Conservation (phyloP, 2,113 vertebrate species). For the Acrocephalus arundinaceus region DNA sequence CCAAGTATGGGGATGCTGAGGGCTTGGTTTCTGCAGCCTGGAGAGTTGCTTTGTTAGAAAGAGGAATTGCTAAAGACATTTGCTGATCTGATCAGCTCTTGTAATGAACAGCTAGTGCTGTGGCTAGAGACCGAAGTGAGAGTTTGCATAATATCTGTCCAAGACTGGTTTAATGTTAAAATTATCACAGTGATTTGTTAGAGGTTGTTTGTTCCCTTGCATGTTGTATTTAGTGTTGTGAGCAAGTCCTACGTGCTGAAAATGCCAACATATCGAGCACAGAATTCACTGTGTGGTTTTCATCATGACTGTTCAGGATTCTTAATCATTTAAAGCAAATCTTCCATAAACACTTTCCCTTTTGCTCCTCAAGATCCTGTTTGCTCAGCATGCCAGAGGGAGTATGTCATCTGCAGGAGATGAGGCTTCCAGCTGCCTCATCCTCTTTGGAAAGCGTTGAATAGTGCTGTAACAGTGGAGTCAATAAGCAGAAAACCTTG, state of each 20-base stretch:
- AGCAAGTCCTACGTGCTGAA: neutral
- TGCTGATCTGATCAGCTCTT: neutral
- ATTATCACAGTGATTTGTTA: neutral
- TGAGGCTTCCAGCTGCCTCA: constrained; percentile 12
- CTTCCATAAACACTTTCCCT: constrained; percentile 65
- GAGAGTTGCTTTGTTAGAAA: neutral
- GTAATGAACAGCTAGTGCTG: neutral
- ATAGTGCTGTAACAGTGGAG: neutral
- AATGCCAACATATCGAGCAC: neutral
- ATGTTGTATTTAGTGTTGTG: rapidly evolving
- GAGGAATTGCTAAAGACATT: neutral
- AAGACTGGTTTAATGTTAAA: neutral
- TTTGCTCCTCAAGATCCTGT: constrained; percentile 56
- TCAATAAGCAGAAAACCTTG: neutral
- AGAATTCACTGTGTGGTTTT: constrained; percentile 13
- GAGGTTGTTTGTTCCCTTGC: neutral
- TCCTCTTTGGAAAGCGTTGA: neutral
- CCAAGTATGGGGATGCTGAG: rapidly evolving
- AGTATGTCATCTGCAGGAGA: constrained; percentile 42
- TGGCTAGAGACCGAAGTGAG: neutral
- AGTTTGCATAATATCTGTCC: neutral
- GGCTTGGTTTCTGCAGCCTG: neutral
- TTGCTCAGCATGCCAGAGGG: constrained; percentile 48
- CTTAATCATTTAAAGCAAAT: constrained; percentile 63
- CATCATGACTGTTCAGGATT: constrained; percentile 16